These are phyloP conservation scores for Acomys russatus DNA, from an alignment of 2,797 vertebrate genomes.

Conservation along the genomic window DNA sequence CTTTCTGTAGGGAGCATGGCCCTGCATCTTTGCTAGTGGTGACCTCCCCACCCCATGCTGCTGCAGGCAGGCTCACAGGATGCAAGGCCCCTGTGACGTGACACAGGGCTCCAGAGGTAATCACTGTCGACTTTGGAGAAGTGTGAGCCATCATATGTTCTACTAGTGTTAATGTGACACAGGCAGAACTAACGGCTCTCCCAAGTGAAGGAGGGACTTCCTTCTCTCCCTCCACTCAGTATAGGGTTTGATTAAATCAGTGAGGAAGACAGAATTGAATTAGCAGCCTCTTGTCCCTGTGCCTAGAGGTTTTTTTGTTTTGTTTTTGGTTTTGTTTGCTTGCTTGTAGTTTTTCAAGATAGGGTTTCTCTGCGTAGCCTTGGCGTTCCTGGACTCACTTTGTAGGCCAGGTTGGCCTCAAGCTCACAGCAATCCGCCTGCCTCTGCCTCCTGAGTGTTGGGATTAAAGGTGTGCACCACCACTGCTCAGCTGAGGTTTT, in stretches of 20 bases:
- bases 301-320: neutral
- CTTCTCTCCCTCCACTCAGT: neutral
- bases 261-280: conserved; percentile 1
- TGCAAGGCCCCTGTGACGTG: neutral
- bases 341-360: no score
- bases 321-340: no score
- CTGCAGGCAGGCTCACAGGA: neutral
- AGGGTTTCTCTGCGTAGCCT: no score
- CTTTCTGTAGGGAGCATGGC: neutral
- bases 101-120: conserved; percentile 38
- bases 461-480: no score
- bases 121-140: conserved; percentile 64
- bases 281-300: neutral
- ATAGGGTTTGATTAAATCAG: conserved; percentile 24
- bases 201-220: neutral
- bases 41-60: neutral
- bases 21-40: neutral
- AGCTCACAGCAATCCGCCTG: no score
- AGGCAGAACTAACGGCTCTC: neutral
- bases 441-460: no score
- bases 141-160: conserved; percentile 31
- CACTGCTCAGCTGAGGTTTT: neutral
- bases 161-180: conserved; percentile 64
- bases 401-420: no score
- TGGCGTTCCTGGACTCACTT: no score